Percentiles rank a stretch among this genome's conserved stretches.
Evolutionary conservation across 2,797 vertebrate species (phyloP).

Genomic region (Adelosebastes latens): DNA sequence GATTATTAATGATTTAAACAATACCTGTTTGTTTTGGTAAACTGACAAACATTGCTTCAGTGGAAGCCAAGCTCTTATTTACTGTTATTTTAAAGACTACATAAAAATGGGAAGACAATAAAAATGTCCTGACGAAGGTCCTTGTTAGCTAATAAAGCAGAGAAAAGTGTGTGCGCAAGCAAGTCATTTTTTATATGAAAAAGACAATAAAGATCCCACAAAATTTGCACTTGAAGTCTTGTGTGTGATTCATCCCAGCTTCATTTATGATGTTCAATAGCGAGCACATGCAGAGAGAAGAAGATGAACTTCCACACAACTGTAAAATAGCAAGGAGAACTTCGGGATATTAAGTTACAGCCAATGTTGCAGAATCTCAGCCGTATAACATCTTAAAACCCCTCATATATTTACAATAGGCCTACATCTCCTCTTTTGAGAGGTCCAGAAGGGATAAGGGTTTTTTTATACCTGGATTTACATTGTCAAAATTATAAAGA

Average conservation of each 20-base stretch:
- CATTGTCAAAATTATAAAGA: conserved; percentile 20
- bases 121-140: too few species aligned
- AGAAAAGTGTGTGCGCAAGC: too few species aligned
- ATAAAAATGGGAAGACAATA: too few species aligned
- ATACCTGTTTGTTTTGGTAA: too few species aligned
- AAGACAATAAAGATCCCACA: too few species aligned
- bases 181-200: too few species aligned
- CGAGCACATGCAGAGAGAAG: not conserved
- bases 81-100: too few species aligned
- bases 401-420: not conserved
- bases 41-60: too few species aligned
- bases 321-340: not conserved
- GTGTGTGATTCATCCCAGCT: not conserved
- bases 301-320: not conserved
- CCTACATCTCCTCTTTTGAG: conserved; percentile 7
- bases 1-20: too few species aligned
- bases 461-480: conserved; percentile 21
- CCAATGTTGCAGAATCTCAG: conserved; percentile 1
- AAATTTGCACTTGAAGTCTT: too few species aligned
- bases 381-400: conserved; percentile 12
- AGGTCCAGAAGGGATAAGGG: not conserved
- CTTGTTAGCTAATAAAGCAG: too few species aligned
- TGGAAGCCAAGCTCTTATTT: too few species aligned
- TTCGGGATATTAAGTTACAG: conserved; percentile 13
- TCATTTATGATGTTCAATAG: not conserved